Percentiles rank a stretch among this genome's conserved stretches.
These are phyloP conservation scores for Sparidentex hasta DNA, from an alignment of 2,797 vertebrate genomes.

Conservation along the genomic window DNA sequence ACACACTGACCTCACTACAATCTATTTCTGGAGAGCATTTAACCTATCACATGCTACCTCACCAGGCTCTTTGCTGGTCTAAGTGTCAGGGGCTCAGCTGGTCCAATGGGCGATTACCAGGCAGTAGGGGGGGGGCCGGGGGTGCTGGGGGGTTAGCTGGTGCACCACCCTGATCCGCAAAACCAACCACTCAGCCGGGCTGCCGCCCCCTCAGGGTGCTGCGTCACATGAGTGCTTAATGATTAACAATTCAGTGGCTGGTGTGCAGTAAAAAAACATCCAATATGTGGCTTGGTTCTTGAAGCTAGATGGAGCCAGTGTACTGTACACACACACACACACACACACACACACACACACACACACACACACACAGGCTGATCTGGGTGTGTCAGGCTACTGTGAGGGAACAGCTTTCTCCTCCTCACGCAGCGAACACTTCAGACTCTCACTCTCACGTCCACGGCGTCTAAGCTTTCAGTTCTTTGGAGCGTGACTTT, in stretches of 20 bases:
- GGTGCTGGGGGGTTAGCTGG: background rate
- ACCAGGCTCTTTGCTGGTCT: slow-evolving; percentile 39
- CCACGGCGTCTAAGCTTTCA: background rate
- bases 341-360: background rate
- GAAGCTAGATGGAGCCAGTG: slow-evolving; percentile 66
- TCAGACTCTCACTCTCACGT: background rate
- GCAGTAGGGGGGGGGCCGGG: slow-evolving; percentile 1
- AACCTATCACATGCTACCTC: background rate
- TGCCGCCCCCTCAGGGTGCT: slow-evolving; percentile 33
- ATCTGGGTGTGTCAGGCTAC: slow-evolving; percentile 70
- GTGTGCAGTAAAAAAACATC: slow-evolving; percentile 24
- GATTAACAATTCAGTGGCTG: slow-evolving; percentile 62
- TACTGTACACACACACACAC: background rate
- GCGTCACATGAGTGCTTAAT: slow-evolving; percentile 67
- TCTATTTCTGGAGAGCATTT: slow-evolving; percentile 7
- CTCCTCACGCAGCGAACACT: slow-evolving; percentile 8
- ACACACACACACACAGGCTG: background rate
- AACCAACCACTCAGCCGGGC: slow-evolving; percentile 53
- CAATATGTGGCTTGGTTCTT: background rate
- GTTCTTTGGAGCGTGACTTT: slow-evolving; percentile 9
- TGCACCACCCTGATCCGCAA: slow-evolving; percentile 29
- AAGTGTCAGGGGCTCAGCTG: slow-evolving; percentile 42
- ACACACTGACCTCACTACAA: background rate
- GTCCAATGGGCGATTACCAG: slow-evolving; percentile 35
- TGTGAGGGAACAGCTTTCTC: slow-evolving; percentile 30